Conservation (phyloP, 1,140 invertebrate genomes). For the Tetramorium parvispinum region DNA sequence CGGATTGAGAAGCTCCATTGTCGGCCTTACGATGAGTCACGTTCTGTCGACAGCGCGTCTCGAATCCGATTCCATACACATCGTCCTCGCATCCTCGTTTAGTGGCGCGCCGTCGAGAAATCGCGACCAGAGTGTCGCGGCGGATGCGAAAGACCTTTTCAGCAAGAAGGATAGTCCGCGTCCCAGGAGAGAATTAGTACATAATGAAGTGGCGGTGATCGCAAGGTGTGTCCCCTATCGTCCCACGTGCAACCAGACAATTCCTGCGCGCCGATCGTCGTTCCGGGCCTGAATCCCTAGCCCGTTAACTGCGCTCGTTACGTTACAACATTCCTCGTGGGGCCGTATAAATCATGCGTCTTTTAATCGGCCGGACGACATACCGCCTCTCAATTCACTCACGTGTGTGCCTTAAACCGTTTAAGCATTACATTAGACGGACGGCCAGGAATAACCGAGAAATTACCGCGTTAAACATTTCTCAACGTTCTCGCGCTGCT, state of each 20-base stretch:
- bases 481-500: neutral
- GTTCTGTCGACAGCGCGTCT: slow-evolving; percentile 12
- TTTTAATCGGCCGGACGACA: slow-evolving; percentile 33
- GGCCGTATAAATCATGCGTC: slow-evolving; percentile 55
- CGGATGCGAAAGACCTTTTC: neutral
- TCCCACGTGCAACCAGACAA: neutral
- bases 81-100: slow-evolving; percentile 5
- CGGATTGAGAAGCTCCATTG: slow-evolving; percentile 76
- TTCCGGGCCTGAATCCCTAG: slow-evolving; percentile 29
- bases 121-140: neutral
- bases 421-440: neutral
- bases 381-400: neutral
- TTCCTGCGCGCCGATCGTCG: slow-evolving; percentile 32
- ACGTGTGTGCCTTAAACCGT: neutral
- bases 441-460: neutral
- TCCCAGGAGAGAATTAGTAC: slow-evolving; percentile 69
- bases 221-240: slow-evolving; percentile 62
- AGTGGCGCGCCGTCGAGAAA: slow-evolving; percentile 48
- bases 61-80: slow-evolving; percentile 1
- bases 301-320: slow-evolving; percentile 50
- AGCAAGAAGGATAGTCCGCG: neutral
- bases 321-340: slow-evolving; percentile 53
- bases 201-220: slow-evolving; percentile 75
- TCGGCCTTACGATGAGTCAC: slow-evolving; percentile 27
- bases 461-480: neutral